Evolutionary conservation across 1,140 invertebrate species (phyloP).

Genomic region (Cotesia glomerata): DNA sequence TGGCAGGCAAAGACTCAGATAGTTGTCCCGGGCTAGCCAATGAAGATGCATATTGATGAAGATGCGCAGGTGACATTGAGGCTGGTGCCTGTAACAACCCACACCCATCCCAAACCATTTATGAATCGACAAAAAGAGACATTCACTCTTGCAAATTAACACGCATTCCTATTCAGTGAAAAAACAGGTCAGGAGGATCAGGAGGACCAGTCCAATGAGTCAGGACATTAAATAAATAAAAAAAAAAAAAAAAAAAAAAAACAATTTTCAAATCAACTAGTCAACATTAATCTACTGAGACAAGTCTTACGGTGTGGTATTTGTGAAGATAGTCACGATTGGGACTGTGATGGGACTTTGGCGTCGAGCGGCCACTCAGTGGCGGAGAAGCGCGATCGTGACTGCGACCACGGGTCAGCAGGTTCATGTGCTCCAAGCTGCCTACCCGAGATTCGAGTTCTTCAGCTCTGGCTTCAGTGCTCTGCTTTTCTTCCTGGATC

Average conservation of each 20-base stretch:
- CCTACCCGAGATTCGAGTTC: slow-evolving; percentile 96
- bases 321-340: slow-evolving; percentile 82
- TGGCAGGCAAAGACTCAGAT: slow-evolving; percentile 78
- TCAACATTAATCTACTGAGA: slow-evolving; percentile 17
- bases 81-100: slow-evolving; percentile 76
- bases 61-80: slow-evolving; percentile 85
- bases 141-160: too few species aligned
- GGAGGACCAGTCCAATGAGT: background rate
- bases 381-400: slow-evolving; percentile 79
- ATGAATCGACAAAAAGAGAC: too few species aligned
- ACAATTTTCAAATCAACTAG: background rate
- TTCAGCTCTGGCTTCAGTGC: slow-evolving; percentile 94
- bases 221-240: background rate
- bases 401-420: slow-evolving; percentile 78
- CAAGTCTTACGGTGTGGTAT: slow-evolving; percentile 77
- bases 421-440: slow-evolving; percentile 91
- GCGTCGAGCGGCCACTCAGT: slow-evolving; percentile 80
- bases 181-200: background rate
- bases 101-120: background rate
- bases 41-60: slow-evolving; percentile 78
- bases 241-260: background rate
- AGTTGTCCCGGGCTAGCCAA: slow-evolving; percentile 70
- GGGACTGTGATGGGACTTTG: slow-evolving; percentile 78
- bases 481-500: slow-evolving; percentile 94
- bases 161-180: too few species aligned